Percentiles rank a stretch among this genome's conserved stretches.
Conservation (phyloP, 2,888 invertebrate species). For the Ptychoptera albimana region DNA sequence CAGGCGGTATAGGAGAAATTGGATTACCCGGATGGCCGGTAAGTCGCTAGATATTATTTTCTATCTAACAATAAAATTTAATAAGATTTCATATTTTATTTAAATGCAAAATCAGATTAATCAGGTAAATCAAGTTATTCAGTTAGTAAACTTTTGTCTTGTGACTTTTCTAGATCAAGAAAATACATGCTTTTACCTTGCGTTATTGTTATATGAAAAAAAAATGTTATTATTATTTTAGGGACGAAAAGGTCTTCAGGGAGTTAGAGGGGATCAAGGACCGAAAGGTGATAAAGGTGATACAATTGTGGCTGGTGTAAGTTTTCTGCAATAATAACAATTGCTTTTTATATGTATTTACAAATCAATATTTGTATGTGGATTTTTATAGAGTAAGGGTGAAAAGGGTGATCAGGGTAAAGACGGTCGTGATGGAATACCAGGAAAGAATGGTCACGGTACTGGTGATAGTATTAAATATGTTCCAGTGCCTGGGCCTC, state of each 20-base stretch:
- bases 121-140: no score
- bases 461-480: slow-evolving; percentile 38
- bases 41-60: slow-evolving; percentile 20
- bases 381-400: slow-evolving; percentile 1
- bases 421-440: slow-evolving; percentile 45
- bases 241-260: slow-evolving; percentile 61
- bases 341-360: not conserved
- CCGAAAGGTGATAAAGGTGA: slow-evolving; percentile 63
- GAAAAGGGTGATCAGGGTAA: slow-evolving; percentile 49
- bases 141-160: no score
- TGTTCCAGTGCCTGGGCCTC: slow-evolving; percentile 57
- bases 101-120: not conserved
- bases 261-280: slow-evolving; percentile 43
- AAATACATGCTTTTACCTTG: no score
- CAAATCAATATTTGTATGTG: not conserved
- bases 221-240: slow-evolving; percentile 17
- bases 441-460: slow-evolving; percentile 50
- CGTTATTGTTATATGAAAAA: no score
- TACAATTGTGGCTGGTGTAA: slow-evolving; percentile 33
- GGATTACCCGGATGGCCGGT: slow-evolving; percentile 70
- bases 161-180: no score
- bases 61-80: not conserved
- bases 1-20: slow-evolving; percentile 55
- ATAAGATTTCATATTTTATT: not conserved
- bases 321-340: slow-evolving; percentile 9